A percentile compares a stretch with the other conserved stretches of the same genome.
Conservation (phyloP, 2,113 vertebrate genomes). For the Tetraodon nigroviridis region DNA sequence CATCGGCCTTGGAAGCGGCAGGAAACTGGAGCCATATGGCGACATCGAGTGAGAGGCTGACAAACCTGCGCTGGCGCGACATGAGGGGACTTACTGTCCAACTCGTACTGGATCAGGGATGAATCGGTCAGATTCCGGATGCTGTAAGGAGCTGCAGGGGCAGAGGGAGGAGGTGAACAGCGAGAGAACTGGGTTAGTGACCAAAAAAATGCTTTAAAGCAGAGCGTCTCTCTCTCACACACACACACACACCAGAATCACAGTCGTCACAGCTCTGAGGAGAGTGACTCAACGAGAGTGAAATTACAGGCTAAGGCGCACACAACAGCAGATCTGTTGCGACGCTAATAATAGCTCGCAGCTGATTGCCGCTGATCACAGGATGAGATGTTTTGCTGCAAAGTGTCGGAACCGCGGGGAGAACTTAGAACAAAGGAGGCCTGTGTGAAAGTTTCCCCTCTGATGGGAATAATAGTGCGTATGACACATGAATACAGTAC, state of each 20-base stretch:
- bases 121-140: slow-evolving; percentile 87
- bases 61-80: neutral
- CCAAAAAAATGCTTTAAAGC: neutral
- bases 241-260: slow-evolving; percentile 21
- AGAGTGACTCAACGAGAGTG: slow-evolving; percentile 35
- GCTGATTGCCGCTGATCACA: slow-evolving; percentile 55
- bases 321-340: slow-evolving; percentile 6
- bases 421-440: slow-evolving; percentile 26
- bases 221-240: too few relatives aligned
- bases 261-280: slow-evolving; percentile 33
- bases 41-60: slow-evolving; percentile 6
- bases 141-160: slow-evolving; percentile 79
- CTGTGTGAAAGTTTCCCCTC: slow-evolving; percentile 36
- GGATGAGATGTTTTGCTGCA: slow-evolving; percentile 55
- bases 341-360: slow-evolving; percentile 56
- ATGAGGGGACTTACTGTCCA: slow-evolving; percentile 85
- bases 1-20: neutral
- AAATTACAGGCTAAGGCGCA: slow-evolving; percentile 54
- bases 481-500: slow-evolving; percentile 23
- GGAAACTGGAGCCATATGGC: slow-evolving; percentile 7
- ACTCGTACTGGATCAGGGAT: slow-evolving; percentile 84
- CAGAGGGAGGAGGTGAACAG: neutral
- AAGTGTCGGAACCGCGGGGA: slow-evolving; percentile 42
- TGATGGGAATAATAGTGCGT: slow-evolving; percentile 32
- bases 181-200: slow-evolving; percentile 21